phyloP scores from a whole-genome alignment of 1,140 invertebrate genomes.

The Popillia japonica region DNA sequence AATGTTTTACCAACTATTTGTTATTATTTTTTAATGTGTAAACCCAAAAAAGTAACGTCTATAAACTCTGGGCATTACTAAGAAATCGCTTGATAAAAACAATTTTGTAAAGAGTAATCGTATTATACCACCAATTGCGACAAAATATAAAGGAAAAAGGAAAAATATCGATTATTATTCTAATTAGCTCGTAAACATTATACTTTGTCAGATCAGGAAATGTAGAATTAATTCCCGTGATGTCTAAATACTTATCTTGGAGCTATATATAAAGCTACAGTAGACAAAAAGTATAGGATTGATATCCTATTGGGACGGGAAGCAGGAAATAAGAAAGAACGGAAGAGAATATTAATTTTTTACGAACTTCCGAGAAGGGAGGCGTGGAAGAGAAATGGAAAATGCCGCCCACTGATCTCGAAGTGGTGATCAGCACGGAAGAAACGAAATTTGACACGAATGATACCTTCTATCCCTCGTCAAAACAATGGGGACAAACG shows the following conservation, averaged over 20 bases:
- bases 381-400: background rate
- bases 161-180: no score
- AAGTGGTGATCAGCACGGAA: slow-evolving; percentile 12
- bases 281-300: background rate
- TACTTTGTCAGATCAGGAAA: background rate
- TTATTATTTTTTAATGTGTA: no score
- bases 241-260: background rate
- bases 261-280: background rate
- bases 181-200: no score
- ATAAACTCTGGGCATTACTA: no score
- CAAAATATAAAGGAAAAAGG: no score
- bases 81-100: no score
- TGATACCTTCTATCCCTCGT: slow-evolving; percentile 14
- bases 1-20: no score
- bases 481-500: slow-evolving; percentile 14
- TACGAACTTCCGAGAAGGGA: background rate
- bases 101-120: no score
- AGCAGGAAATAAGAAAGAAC: slow-evolving; percentile 4
- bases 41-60: no score
- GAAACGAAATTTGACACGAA: slow-evolving; percentile 11
- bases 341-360: slow-evolving; percentile 16
- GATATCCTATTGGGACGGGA: background rate
- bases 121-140: no score
- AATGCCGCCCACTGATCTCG: background rate
- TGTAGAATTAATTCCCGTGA: background rate